phyloP scores from a whole-genome alignment of 2,888 invertebrate species.

The Imbricaverruca yamaguchii region DNA sequence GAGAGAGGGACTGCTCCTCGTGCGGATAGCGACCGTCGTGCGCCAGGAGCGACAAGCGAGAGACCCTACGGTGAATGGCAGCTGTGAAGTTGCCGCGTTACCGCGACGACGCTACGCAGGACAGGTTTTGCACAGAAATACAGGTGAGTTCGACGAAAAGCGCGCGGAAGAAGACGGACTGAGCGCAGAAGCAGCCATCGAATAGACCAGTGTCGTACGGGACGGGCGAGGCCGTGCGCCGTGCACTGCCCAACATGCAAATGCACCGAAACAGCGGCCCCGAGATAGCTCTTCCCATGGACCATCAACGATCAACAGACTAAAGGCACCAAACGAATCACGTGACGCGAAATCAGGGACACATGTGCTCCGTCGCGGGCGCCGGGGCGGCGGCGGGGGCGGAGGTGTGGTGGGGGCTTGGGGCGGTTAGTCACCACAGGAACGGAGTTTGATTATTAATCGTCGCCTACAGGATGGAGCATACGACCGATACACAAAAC shows the following conservation, averaged over 20 bases:
- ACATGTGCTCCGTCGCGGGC: not conserved
- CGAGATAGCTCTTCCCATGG: not conserved
- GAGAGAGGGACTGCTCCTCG: too few species aligned
- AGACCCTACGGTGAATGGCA: too few species aligned
- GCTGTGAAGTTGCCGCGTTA: too few species aligned
- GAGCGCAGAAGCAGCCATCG: not conserved
- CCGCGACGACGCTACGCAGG: too few species aligned
- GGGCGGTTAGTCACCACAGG: not conserved
- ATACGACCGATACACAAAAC: not conserved
- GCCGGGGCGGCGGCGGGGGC: not conserved
- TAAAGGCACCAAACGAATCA: constrained; percentile 16
- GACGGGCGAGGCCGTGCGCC: not conserved
- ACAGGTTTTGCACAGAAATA: too few species aligned
- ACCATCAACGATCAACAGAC: not conserved
- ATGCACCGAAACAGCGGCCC: not conserved
- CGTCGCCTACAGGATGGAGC: not conserved
- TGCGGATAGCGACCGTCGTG: too few species aligned
- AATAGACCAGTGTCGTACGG: not conserved
- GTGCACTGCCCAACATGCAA: not conserved
- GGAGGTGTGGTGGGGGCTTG: not conserved
- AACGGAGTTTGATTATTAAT: not conserved
- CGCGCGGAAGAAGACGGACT: not conserved
- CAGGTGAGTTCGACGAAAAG: too few species aligned
- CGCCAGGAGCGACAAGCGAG: too few species aligned
- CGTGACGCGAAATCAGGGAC: not conserved